Evolutionary conservation across 2,888 invertebrate species (phyloP).

Genomic region (Mayetiola destructor): DNA sequence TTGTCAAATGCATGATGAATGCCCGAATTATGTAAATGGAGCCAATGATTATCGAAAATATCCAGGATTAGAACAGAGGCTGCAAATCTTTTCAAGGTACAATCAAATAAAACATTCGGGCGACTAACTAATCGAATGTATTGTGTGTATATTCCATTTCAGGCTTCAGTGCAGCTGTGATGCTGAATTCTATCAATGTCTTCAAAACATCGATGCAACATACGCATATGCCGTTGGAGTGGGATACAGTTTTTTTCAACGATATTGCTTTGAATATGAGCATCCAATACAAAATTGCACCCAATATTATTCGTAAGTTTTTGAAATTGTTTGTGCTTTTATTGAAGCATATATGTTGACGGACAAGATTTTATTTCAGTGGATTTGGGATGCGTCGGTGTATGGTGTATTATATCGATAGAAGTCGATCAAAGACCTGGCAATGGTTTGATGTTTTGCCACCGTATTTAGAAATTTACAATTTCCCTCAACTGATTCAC

Average conservation of each 20-base stretch:
- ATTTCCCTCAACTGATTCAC: not conserved
- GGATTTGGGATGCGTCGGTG: not conserved
- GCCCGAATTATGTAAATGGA: not conserved
- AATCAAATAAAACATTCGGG: not conserved
- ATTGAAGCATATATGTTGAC: not conserved
- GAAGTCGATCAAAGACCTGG: not conserved
- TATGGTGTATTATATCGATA: not conserved
- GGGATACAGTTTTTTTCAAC: constrained; percentile 6
- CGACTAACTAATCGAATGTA: no score
- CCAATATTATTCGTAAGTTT: constrained; percentile 7
- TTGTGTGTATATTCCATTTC: not conserved
- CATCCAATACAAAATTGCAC: not conserved
- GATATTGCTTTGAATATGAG: constrained; percentile 10
- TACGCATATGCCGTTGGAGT: not conserved
- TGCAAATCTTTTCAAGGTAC: constrained; percentile 2
- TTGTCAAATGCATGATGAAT: constrained; percentile 11
- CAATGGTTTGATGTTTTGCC: constrained; percentile 21
- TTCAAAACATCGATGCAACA: not conserved
- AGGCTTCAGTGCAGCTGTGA: constrained; percentile 13
- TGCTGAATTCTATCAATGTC: not conserved
- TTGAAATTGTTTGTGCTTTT: not conserved
- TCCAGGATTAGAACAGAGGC: not conserved
- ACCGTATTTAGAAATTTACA: not conserved
- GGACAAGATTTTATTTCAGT: no score
- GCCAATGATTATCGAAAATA: constrained; percentile 9